These are phyloP conservation scores for Anser brachyrhynchus DNA, from an alignment of 2,113 vertebrate genomes.

Conservation along the genomic window DNA sequence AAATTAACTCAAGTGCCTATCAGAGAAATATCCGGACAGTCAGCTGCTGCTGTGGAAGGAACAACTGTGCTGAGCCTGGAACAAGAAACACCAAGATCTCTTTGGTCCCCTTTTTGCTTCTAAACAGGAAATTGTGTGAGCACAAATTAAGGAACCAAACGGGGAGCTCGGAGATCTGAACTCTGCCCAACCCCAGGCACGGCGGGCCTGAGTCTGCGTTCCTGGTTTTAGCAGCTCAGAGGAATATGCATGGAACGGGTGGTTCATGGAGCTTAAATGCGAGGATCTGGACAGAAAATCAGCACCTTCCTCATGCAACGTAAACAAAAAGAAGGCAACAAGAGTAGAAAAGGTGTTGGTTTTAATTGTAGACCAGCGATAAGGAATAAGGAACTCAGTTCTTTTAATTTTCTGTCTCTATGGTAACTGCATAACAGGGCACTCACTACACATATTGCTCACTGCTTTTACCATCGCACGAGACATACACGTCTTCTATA, in stretches of 20 bases:
- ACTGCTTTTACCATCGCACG: not conserved
- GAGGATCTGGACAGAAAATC: not conserved
- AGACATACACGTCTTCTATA: not conserved
- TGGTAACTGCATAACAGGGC: not conserved
- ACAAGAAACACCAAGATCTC: not conserved
- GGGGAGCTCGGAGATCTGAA: not conserved
- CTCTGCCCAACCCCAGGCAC: not conserved
- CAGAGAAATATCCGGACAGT: not conserved
- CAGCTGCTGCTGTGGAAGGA: not conserved
- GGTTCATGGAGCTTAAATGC: not conserved
- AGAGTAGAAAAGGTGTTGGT: not conserved
- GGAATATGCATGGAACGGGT: fast-evolving
- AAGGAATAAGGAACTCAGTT: not conserved
- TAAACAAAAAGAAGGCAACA: not conserved
- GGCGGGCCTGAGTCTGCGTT: not conserved
- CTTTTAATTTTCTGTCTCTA: not conserved
- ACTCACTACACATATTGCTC: not conserved
- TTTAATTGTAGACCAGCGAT: not conserved
- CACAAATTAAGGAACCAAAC: not conserved
- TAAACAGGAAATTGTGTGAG: constrained; percentile 19
- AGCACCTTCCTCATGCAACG: not conserved
- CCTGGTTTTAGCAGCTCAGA: not conserved
- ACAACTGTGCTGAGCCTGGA: not conserved
- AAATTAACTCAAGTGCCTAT: constrained; percentile 17
- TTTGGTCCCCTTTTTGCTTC: not conserved